Conservation (phyloP, 2,797 vertebrate genomes). For the Molothrus aeneus region DNA sequence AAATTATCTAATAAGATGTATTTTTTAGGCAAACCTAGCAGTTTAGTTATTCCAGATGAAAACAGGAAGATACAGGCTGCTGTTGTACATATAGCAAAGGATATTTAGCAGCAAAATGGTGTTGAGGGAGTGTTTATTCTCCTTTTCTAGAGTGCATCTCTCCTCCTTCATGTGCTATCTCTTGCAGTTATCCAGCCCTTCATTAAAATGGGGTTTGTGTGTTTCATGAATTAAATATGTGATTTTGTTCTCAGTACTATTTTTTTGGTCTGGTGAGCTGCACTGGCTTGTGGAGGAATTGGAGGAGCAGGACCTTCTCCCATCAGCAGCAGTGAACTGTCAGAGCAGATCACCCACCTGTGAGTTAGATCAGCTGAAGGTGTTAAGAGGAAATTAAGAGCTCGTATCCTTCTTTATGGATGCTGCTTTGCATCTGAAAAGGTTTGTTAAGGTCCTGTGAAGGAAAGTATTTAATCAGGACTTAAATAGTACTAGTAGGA, state of each 20-base stretch:
- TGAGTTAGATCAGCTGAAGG: neutral
- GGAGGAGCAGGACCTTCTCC: neutral
- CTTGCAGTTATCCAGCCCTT: neutral
- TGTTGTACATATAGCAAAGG: neutral
- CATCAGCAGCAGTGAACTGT: neutral
- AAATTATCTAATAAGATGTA: neutral
- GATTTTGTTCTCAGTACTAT: neutral
- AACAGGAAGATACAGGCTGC: neutral
- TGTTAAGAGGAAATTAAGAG: neutral
- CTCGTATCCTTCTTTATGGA: fast-evolving
- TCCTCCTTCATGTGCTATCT: fast-evolving
- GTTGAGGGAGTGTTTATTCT: neutral
- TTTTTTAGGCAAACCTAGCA: neutral
- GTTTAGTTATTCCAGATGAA: neutral
- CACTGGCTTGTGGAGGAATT: neutral
- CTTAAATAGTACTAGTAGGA: neutral
- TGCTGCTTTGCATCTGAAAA: neutral
- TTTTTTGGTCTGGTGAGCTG: neutral
- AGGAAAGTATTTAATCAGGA: neutral
- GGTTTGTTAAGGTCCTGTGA: neutral
- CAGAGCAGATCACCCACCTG: neutral
- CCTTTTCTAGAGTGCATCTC: neutral
- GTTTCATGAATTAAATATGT: neutral
- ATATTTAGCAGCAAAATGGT: neutral
- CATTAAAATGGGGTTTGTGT: neutral